phyloP scores from a whole-genome alignment of 2,113 vertebrate species.

The Chaetorhynchus papuensis region DNA sequence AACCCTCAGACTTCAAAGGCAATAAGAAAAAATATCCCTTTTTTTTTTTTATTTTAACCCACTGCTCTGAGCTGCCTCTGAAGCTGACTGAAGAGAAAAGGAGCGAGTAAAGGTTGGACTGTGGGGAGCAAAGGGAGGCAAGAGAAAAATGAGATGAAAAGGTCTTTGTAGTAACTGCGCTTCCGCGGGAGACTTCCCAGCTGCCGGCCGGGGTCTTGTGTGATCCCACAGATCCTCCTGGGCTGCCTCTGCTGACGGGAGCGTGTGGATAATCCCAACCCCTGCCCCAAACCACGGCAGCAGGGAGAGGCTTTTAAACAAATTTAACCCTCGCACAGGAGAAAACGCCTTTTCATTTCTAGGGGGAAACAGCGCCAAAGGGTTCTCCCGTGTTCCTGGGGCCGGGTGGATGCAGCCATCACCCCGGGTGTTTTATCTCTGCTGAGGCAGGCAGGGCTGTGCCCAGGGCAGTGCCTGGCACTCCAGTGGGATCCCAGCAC shows the following conservation, averaged over 20 bases:
- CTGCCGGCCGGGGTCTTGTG: not conserved
- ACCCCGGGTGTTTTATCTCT: accelerated
- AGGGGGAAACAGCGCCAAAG: accelerated
- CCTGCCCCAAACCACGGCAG: not conserved
- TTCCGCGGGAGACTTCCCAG: not conserved
- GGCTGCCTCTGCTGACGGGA: not conserved
- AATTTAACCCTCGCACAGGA: not conserved
- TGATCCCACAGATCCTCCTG: not conserved
- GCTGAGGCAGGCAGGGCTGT: not conserved
- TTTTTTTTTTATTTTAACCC: not conserved
- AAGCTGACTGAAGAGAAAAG: not conserved
- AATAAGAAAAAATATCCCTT: not conserved
- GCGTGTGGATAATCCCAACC: not conserved
- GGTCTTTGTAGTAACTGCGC: not conserved
- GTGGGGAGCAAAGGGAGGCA: not conserved
- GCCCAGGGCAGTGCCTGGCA: not conserved
- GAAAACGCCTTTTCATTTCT: not conserved
- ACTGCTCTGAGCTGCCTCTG: not conserved
- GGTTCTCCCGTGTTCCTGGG: accelerated
- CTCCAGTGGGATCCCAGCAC: not conserved
- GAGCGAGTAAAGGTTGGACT: not conserved
- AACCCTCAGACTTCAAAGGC: not conserved
- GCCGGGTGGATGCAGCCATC: accelerated
- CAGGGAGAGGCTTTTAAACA: not conserved
- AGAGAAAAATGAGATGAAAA: not conserved